Base-by-base conservation (phyloP, 2,888 invertebrate genomes). In the Hirtodrosophila alboralis region DNA sequence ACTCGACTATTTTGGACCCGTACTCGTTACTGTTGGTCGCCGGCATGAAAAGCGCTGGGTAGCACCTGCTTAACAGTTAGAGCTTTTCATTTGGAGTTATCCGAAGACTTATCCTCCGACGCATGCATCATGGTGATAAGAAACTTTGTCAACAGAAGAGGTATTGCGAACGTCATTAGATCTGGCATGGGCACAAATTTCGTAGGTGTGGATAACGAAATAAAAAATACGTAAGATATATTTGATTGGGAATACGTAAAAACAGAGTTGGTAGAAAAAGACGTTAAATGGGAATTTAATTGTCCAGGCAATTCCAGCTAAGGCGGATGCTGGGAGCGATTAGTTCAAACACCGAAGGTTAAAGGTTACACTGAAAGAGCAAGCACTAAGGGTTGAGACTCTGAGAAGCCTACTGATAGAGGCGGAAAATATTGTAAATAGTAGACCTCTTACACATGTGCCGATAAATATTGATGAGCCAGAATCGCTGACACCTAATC, bases 41-140 rank as follows among this genome's bases (percentile, higher is more conserved):
- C 18, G 18, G 4, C 3, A 18, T 4, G 18, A 18, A 5, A 18
- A 18, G 18, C 18, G 18, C 4, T 18, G 18, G 16, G 7, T 27
- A 7, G 27, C n/a, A 26, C 27, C 1, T n/a, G 9, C 13, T 5
- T 26, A 9, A 40, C 18, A 4, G 28, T 28, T 9, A 16, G 16
- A n/a, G 52, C 52, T 1, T 27, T 51, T 2, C 36, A 57, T 5
- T n/a, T 48, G 30, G 30, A 48, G 30, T 6, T 43, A n/a, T 36
- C 43, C 0, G 36, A 43, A 4, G 26, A 41, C n/a, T 16, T 47
- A 18, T 41, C 41, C 7, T 41, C 41, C n/a, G 48, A 36, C 8
- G 43, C 37, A 7, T 49, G n/a, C 43, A 58, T 26, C 18, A 21
- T 8, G 7, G 37, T 23, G 12, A 51, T 44, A 2, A 51, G 51